phyloP scores from a whole-genome alignment of 2,888 invertebrate species.

The Phrixothrix hirtus region DNA sequence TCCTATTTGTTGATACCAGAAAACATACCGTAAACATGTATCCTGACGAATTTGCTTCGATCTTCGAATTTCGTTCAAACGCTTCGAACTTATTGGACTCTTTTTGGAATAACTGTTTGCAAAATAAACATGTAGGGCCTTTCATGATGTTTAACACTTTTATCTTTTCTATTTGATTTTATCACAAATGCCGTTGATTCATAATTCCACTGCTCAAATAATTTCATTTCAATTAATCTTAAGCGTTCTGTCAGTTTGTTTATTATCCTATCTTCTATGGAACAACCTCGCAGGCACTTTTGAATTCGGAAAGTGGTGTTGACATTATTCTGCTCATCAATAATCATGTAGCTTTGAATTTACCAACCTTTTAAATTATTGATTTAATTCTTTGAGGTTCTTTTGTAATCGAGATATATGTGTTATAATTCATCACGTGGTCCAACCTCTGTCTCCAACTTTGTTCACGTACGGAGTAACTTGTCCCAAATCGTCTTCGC shows the following conservation, averaged over 20 bases:
- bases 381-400: constrained; percentile 8
- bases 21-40: too few relatives aligned
- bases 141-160: too few relatives aligned
- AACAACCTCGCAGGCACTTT: constrained; percentile 17
- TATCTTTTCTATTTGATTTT: neutral
- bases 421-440: constrained; percentile 31
- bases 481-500: neutral
- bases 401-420: constrained; percentile 20
- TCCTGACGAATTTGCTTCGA: too few relatives aligned
- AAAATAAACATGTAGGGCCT: too few relatives aligned
- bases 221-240: constrained; percentile 3
- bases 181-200: constrained; percentile 3
- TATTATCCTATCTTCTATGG: constrained; percentile 9
- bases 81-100: too few relatives aligned
- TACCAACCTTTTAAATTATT: constrained; percentile 3
- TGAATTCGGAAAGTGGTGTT: constrained; percentile 14
- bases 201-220: neutral
- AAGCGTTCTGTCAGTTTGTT: constrained; percentile 10
- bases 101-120: too few relatives aligned
- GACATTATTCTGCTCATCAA: constrained; percentile 11
- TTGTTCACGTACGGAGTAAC: neutral
- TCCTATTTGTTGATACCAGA: too few relatives aligned
- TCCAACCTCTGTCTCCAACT: too few relatives aligned
- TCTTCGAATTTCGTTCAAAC: too few relatives aligned
- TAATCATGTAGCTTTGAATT: constrained; percentile 1